Evolutionary conservation across 2,113 vertebrate species (phyloP).

Genomic region (Scatophagus argus): DNA sequence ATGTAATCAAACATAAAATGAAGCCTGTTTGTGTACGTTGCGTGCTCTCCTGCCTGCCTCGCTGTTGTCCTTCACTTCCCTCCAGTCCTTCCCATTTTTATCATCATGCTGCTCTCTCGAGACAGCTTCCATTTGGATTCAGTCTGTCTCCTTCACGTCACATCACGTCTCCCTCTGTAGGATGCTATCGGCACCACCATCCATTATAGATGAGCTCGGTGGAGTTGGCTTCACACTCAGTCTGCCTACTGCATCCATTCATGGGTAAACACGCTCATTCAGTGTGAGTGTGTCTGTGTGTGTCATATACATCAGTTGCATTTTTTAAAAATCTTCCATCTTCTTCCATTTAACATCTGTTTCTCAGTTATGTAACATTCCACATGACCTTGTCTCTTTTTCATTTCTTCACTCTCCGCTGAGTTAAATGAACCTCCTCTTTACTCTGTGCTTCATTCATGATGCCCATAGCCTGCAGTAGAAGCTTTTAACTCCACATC

Average conservation of each 20-base stretch:
- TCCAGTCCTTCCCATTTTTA: conserved; percentile 5
- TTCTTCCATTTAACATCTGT: conserved; percentile 37
- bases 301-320: conserved; percentile 2
- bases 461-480: conserved; percentile 42
- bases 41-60: conserved; percentile 25
- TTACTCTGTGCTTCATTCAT: conserved; percentile 21
- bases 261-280: conserved; percentile 45
- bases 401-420: conserved; percentile 8
- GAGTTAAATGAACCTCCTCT: conserved; percentile 21
- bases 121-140: conserved; percentile 24
- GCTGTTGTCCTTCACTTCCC: conserved; percentile 2
- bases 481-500: conserved; percentile 50
- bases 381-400: conserved; percentile 24
- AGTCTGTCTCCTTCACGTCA: conserved; percentile 20
- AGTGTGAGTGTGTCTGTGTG: not conserved
- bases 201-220: conserved; percentile 66
- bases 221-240: conserved; percentile 53
- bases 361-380: conserved; percentile 42
- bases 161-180: conserved; percentile 22
- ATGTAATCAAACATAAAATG: conserved; percentile 56
- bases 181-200: conserved; percentile 40
- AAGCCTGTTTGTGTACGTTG: conserved; percentile 19
- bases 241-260: conserved; percentile 57
- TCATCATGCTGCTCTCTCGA: conserved; percentile 4
- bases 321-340: not conserved